Conservation (phyloP, 2,113 vertebrate genomes). For the Salvelinus alpinus region DNA sequence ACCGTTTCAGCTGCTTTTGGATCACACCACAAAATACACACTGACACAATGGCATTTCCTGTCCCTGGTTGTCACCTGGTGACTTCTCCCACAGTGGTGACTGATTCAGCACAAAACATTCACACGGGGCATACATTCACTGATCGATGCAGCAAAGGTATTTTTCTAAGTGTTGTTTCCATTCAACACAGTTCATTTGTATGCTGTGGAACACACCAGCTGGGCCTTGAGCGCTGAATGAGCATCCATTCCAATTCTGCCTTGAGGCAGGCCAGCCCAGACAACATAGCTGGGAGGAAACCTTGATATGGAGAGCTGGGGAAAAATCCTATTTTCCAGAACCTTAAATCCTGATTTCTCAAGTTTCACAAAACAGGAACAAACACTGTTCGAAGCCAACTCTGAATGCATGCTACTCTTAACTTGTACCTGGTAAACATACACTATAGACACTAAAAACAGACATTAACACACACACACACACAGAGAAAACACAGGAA, state of each 20-base stretch:
- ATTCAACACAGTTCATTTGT: constrained; percentile 76
- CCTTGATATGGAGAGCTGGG: constrained; percentile 50
- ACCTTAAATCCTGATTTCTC: constrained; percentile 48
- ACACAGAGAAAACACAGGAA: not conserved
- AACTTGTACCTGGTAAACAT: constrained; percentile 46
- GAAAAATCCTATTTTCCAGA: constrained; percentile 32
- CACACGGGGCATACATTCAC: constrained; percentile 39
- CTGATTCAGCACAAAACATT: constrained; percentile 60
- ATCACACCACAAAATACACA: constrained; percentile 43
- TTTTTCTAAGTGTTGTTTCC: constrained; percentile 66
- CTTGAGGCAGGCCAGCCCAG: constrained; percentile 59
- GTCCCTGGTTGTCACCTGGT: constrained; percentile 62
- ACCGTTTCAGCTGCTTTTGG: constrained; percentile 39
- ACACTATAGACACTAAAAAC: constrained; percentile 36
- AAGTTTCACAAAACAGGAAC: constrained; percentile 54
- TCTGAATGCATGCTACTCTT: not conserved
- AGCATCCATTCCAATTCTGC: constrained; percentile 62
- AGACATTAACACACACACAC: not conserved
- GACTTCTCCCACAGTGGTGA: constrained; percentile 49
- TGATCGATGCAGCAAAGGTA: constrained; percentile 61
- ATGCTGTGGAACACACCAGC: constrained; percentile 59
- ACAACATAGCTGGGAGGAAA: constrained; percentile 56
- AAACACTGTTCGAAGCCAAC: constrained; percentile 49
- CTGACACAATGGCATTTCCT: constrained; percentile 61
- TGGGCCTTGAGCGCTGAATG: constrained; percentile 66